Conservation (phyloP, 1,140 invertebrate genomes). For the Hyphantria cunea region DNA sequence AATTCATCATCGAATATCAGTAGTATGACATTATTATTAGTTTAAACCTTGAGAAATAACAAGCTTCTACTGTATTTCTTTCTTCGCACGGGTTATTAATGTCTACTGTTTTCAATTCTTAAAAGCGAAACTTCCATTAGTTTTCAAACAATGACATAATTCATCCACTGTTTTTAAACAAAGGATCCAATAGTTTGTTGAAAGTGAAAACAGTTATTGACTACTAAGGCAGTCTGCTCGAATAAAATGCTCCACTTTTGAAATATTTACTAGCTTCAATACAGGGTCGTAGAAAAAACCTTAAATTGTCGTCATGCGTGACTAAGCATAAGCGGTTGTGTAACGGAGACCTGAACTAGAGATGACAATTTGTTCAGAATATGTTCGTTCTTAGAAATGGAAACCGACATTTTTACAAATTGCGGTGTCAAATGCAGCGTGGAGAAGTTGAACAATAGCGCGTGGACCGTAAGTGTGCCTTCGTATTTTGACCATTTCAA, state of each 20-base stretch:
- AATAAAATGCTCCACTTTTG: slow-evolving; percentile 69
- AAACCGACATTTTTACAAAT: slow-evolving; percentile 76
- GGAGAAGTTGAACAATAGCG: slow-evolving; percentile 48
- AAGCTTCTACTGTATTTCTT: too few relatives aligned
- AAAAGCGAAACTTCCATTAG: slow-evolving; percentile 66
- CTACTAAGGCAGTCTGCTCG: slow-evolving; percentile 69
- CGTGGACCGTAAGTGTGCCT: slow-evolving; percentile 68
- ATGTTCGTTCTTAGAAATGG: slow-evolving; percentile 57
- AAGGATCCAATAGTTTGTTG: slow-evolving; percentile 53
- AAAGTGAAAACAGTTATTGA: slow-evolving; percentile 73
- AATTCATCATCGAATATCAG: too few relatives aligned
- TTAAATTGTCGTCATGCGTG: slow-evolving; percentile 60
- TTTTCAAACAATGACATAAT: slow-evolving; percentile 43
- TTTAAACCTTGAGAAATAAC: too few relatives aligned
- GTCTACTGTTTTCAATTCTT: slow-evolving; percentile 21
- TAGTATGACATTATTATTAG: too few relatives aligned
- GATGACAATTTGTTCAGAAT: slow-evolving; percentile 47
- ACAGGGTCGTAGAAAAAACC: slow-evolving; percentile 50
- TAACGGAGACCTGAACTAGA: slow-evolving; percentile 56
- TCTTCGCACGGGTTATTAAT: too few relatives aligned
- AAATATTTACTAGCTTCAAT: slow-evolving; percentile 72
- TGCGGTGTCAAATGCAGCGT: slow-evolving; percentile 61
- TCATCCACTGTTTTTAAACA: slow-evolving; percentile 46
- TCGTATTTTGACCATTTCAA: slow-evolving; percentile 66
- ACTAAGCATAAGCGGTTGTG: slow-evolving; percentile 45